Evolutionary conservation across 2,113 vertebrate species (phyloP).

Genomic region (Tor tambroides): DNA sequence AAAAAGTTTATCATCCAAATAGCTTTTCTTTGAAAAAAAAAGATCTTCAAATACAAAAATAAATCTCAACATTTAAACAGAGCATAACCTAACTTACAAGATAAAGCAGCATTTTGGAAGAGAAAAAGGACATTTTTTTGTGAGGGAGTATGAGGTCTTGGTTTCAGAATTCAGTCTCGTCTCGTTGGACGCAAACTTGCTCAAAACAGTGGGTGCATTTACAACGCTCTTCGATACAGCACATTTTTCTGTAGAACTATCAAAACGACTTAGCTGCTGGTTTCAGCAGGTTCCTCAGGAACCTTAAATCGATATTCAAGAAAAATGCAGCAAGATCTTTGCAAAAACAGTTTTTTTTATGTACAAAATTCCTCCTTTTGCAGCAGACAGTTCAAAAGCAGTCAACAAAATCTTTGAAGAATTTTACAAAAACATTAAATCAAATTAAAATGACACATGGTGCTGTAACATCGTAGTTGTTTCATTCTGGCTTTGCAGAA

Average conservation of each 20-base stretch:
- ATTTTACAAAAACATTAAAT: slow-evolving; percentile 52
- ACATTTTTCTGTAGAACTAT: slow-evolving; percentile 36
- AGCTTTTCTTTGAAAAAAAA: slow-evolving; percentile 32
- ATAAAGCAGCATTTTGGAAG: slow-evolving; percentile 58
- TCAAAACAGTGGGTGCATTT: slow-evolving; percentile 38
- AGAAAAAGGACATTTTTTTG: slow-evolving; percentile 27
- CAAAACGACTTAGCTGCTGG: slow-evolving; percentile 32
- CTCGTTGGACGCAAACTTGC: background rate
- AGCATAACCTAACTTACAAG: slow-evolving; percentile 50
- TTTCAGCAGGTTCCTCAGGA: slow-evolving; percentile 42
- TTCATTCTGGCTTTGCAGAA: slow-evolving; percentile 62
- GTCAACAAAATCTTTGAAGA: slow-evolving; percentile 62
- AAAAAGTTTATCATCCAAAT: slow-evolving; percentile 32
- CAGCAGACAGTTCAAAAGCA: slow-evolving; percentile 57
- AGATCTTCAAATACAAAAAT: slow-evolving; percentile 55
- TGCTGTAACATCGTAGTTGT: slow-evolving; percentile 66
- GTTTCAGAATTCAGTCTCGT: slow-evolving; percentile 28
- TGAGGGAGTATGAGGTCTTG: slow-evolving; percentile 33
- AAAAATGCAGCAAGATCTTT: slow-evolving; percentile 50
- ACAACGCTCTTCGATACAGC: slow-evolving; percentile 20
- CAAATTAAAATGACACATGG: slow-evolving; percentile 62
- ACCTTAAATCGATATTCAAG: slow-evolving; percentile 48
- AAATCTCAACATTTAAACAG: slow-evolving; percentile 46
- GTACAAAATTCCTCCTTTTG: slow-evolving; percentile 71
- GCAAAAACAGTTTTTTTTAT: slow-evolving; percentile 60